These are phyloP conservation scores for Protonemura montana DNA, from an alignment of 2,888 invertebrate genomes.

Conservation along the genomic window DNA sequence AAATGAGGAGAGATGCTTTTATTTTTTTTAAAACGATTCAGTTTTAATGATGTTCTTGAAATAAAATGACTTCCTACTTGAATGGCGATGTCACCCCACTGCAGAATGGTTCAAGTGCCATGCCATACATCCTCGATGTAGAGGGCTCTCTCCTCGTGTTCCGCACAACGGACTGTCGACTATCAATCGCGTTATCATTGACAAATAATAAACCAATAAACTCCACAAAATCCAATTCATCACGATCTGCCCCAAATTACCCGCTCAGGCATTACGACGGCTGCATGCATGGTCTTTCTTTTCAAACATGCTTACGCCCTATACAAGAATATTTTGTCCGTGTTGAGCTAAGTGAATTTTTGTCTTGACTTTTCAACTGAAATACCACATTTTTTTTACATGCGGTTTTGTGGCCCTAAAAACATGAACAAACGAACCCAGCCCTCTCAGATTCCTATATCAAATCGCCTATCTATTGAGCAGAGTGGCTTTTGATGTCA, in stretches of 20 bases:
- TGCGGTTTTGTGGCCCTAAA: not conserved
- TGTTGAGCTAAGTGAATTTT: not conserved
- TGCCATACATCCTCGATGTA: not conserved
- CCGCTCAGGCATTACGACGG: not conserved
- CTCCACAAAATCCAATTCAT: not conserved
- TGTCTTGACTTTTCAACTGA: not conserved
- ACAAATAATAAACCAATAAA: not conserved
- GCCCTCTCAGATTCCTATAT: not conserved
- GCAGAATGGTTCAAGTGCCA: not conserved
- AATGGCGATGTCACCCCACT: not conserved
- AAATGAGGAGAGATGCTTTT: not conserved
- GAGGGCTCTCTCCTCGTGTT: not conserved
- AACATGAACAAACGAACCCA: not conserved
- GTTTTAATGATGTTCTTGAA: slow-evolving; percentile 29
- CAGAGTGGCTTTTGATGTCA: slow-evolving; percentile 3
- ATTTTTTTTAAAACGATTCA: not conserved
- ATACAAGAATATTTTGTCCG: not conserved
- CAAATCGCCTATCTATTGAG: not conserved
- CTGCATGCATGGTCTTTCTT: no score
- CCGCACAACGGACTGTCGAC: not conserved
- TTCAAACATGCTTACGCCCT: not conserved
- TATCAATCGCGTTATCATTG: slow-evolving; percentile 7
- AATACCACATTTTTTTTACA: not conserved
- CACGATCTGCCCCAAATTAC: not conserved
- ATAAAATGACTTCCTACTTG: slow-evolving; percentile 22